Conservation (phyloP, 2,113 vertebrate genomes). For the Ptyas mucosa region DNA sequence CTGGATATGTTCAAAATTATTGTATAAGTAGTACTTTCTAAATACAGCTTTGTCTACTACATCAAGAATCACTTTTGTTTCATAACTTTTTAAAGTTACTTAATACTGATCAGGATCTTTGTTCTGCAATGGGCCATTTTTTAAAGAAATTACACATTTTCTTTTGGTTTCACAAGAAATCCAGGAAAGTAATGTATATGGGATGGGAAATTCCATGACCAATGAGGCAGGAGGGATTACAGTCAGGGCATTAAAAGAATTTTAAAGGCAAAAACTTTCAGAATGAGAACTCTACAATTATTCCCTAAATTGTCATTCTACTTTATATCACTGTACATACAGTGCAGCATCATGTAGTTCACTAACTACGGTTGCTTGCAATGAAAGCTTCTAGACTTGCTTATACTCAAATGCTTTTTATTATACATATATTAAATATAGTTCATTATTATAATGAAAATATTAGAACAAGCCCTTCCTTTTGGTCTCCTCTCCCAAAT, state of each 20-base stretch:
- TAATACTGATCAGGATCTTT: slow-evolving; percentile 46
- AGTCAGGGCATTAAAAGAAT: slow-evolving; percentile 62
- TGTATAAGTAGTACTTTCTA: slow-evolving; percentile 28
- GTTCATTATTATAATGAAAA: slow-evolving; percentile 67
- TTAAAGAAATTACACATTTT: slow-evolving; percentile 55
- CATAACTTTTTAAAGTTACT: slow-evolving; percentile 54
- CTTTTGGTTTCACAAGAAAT: slow-evolving; percentile 48
- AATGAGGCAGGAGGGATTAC: slow-evolving; percentile 45
- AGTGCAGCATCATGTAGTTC: slow-evolving; percentile 55
- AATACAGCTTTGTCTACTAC: slow-evolving; percentile 52
- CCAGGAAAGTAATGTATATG: slow-evolving; percentile 48
- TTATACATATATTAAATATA: slow-evolving; percentile 67
- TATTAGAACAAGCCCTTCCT: slow-evolving; percentile 58
- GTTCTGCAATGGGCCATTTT: slow-evolving; percentile 59
- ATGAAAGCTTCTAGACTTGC: slow-evolving; percentile 53
- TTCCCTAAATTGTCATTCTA: slow-evolving; percentile 60
- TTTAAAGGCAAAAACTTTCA: slow-evolving; percentile 67
- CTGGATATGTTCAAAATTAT: slow-evolving; percentile 70
- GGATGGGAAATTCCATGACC: slow-evolving; percentile 53
- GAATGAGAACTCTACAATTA: slow-evolving; percentile 48
- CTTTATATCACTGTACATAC: slow-evolving; percentile 58
- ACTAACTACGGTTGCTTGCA: slow-evolving; percentile 52
- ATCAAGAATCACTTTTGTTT: slow-evolving; percentile 47
- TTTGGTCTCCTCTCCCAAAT: slow-evolving; percentile 35
- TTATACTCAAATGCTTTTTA: slow-evolving; percentile 63